phyloP scores from a whole-genome alignment of 2,888 invertebrate genomes.

The Leptinotarsa juncta region DNA sequence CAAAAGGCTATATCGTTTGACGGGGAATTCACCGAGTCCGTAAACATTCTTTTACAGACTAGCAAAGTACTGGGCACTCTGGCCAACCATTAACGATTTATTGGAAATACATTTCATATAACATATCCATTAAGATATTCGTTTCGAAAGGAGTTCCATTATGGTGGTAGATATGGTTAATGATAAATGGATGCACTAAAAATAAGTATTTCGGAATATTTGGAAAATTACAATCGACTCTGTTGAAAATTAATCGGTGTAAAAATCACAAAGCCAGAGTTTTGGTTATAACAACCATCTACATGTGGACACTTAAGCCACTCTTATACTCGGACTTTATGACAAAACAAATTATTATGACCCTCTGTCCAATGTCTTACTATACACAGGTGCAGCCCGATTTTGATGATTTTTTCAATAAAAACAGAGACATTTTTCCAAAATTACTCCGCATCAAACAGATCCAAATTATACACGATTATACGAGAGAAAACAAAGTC shows the following conservation, averaged over 20 bases:
- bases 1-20: background rate
- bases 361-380: no score
- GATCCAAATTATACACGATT: no score
- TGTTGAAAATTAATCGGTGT: background rate
- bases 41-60: conserved; percentile 38
- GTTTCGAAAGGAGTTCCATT: conserved; percentile 40
- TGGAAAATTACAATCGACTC: conserved; percentile 35
- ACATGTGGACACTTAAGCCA: no score
- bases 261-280: no score
- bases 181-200: conserved; percentile 31
- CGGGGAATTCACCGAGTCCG: conserved; percentile 30
- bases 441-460: no score
- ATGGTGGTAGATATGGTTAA: conserved; percentile 35
- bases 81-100: conserved; percentile 37
- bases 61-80: conserved; percentile 26
- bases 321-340: no score
- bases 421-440: no score
- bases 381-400: no score
- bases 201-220: conserved; percentile 30
- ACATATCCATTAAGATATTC: conserved; percentile 35
- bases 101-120: conserved; percentile 36
- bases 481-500: no score
- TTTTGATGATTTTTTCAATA: no score
- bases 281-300: no score
- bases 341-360: no score